phyloP scores from a whole-genome alignment of 2,888 invertebrate species.

The Leptinotarsa tumamoca region DNA sequence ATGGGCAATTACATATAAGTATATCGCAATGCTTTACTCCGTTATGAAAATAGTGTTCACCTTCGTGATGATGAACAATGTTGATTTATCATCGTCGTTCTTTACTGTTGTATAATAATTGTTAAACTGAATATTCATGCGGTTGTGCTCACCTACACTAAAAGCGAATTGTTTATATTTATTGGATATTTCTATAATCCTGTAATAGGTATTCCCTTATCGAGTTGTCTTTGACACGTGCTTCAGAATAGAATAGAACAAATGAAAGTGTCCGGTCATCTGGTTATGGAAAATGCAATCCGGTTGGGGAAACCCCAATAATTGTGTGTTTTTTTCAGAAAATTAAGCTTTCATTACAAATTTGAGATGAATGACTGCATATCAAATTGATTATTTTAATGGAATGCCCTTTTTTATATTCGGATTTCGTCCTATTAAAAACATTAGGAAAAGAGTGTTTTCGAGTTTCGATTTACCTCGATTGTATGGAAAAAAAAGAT shows the following conservation, averaged over 20 bases:
- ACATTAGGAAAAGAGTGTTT: no score
- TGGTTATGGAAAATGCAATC: not conserved
- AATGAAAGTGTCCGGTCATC: slow-evolving; percentile 5
- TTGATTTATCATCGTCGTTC: slow-evolving; percentile 9
- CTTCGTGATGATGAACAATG: slow-evolving; percentile 2
- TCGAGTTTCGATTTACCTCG: no score
- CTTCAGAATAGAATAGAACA: not conserved
- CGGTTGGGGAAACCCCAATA: not conserved
- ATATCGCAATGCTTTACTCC: not conserved
- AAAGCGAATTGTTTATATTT: not conserved
- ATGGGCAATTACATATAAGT: slow-evolving; percentile 1
- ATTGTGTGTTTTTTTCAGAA: no score
- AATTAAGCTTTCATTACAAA: no score
- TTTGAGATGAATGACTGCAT: no score
- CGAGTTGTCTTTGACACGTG: not conserved
- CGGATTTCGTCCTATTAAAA: no score
- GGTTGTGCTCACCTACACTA: not conserved
- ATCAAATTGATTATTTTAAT: no score
- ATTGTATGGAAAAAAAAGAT: no score
- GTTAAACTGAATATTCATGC: slow-evolving; percentile 8
- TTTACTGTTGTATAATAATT: slow-evolving; percentile 7
- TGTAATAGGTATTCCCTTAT: not conserved
- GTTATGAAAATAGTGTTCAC: not conserved
- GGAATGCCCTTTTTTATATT: no score
- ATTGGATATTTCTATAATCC: not conserved